Evolutionary conservation across 2,888 invertebrate species (phyloP), one percentile per base, ranked within the genome.

Genomic region (Macaria liturata): DNA sequence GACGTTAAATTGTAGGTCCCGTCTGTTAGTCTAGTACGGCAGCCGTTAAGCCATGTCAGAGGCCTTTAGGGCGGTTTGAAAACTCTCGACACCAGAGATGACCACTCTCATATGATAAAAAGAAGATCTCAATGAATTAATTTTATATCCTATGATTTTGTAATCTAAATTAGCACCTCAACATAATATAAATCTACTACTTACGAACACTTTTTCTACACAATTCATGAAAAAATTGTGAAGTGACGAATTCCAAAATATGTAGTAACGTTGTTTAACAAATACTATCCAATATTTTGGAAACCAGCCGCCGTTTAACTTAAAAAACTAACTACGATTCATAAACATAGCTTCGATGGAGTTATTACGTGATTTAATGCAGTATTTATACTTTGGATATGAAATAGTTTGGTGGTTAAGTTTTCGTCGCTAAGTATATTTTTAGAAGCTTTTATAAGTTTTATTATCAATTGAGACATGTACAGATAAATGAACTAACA

Each of bases 251-350:
- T 42, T n/a, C 51, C 8, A 62, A 65, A 62, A 61, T 65, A 62
- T 62, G 61, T 64, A 52, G 61, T 46, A 56, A 62, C 64, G 62
- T 62, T 70, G 69, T 70, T 70, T 68, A 55, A 46, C 62, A 70
- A 70, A 68, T 68, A 70, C 9, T 46, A 9, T 52, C 59, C 45
- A 32, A 20, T 70, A 68, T 67, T 70, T 65, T 67, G 68, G 64
- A 68, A 68, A 70, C 61, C 57, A 46, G 49, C 59, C 62, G 65
- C 65, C 68, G 69, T 68, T 54, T 54, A 49, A 62, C 62, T 58
- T 53, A 64, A 57, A 67, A 66, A 68, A 67, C 65, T 64, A 61
- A 64, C 50, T 61, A 46, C 40, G 37, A 56, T 63, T 50, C 48
- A 57, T 65, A 65, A 68, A 68, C 68, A 68, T 52, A 32, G 40